These are phyloP conservation scores for Sialia sialis DNA, from an alignment of 2,113 vertebrate genomes.

Conservation along the genomic window DNA sequence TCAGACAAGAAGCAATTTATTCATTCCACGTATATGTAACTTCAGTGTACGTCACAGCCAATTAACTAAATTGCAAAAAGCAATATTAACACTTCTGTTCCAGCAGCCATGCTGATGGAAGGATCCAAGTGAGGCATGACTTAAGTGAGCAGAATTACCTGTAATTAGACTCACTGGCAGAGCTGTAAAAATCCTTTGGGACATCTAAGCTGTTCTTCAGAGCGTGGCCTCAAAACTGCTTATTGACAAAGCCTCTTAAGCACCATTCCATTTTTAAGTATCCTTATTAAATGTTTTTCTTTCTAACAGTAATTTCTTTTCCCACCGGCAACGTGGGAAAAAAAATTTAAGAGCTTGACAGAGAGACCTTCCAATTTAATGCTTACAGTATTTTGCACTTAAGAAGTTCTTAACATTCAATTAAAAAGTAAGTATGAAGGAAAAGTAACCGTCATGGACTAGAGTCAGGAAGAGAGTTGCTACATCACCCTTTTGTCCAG, in stretches of 20 bases:
- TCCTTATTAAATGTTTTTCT: constrained; percentile 12
- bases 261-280: constrained; percentile 33
- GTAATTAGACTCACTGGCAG: constrained; percentile 48
- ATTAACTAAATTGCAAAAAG: constrained; percentile 11
- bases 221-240: constrained; percentile 2
- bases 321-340: neutral
- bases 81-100: neutral
- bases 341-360: neutral
- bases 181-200: constrained; percentile 34
- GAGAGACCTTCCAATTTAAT: neutral
- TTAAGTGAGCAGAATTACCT: neutral
- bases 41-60: neutral
- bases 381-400: neutral
- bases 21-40: neutral
- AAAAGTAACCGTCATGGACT: neutral
- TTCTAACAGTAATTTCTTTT: neutral
- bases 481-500: neutral
- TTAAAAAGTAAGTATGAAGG: neutral
- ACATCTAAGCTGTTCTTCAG: constrained; percentile 38
- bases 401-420: neutral
- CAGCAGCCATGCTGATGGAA: neutral
- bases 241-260: constrained; percentile 54
- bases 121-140: constrained; percentile 5
- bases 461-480: neutral
- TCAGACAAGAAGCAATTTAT: neutral